phyloP scores from a whole-genome alignment of 2,113 vertebrate genomes.

The Chroicocephalus ridibundus region DNA sequence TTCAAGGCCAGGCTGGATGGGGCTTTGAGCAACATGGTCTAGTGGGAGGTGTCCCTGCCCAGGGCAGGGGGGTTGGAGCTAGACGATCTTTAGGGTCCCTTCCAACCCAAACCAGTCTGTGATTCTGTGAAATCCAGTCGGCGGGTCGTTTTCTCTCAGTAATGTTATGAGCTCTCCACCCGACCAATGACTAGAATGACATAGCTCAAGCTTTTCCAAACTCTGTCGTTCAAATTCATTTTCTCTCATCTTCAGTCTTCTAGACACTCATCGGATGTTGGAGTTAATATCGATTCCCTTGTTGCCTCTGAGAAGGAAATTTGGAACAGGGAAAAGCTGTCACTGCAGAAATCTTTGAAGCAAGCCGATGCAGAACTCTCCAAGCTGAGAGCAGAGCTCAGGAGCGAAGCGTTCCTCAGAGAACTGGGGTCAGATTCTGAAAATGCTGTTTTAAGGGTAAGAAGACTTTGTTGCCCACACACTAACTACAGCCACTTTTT shows the following conservation, averaged over 20 bases:
- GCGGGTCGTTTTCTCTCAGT: neutral
- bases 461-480: neutral
- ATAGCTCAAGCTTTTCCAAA: neutral
- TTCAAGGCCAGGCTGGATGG: too few relatives aligned
- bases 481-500: neutral
- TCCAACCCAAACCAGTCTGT: too few relatives aligned
- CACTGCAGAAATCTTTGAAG: slow-evolving; percentile 84
- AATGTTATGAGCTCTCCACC: neutral
- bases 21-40: too few relatives aligned
- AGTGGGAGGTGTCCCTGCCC: too few relatives aligned
- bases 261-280: slow-evolving; percentile 47
- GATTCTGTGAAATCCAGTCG: neutral
- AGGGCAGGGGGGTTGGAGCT: too few relatives aligned
- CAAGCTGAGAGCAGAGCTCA: slow-evolving; percentile 84
- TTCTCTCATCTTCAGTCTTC: slow-evolving; percentile 70
- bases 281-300: slow-evolving; percentile 68
- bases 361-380: slow-evolving; percentile 83
- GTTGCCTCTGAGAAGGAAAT: slow-evolving; percentile 83
- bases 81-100: too few relatives aligned
- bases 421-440: slow-evolving; percentile 84
- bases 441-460: slow-evolving; percentile 84
- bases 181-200: neutral
- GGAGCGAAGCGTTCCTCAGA: slow-evolving; percentile 79
- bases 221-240: neutral
- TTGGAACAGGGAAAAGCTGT: slow-evolving; percentile 84